These are phyloP conservation scores for Hydropsyche tenuis DNA, from an alignment of 1,140 invertebrate genomes.

Conservation along the genomic window DNA sequence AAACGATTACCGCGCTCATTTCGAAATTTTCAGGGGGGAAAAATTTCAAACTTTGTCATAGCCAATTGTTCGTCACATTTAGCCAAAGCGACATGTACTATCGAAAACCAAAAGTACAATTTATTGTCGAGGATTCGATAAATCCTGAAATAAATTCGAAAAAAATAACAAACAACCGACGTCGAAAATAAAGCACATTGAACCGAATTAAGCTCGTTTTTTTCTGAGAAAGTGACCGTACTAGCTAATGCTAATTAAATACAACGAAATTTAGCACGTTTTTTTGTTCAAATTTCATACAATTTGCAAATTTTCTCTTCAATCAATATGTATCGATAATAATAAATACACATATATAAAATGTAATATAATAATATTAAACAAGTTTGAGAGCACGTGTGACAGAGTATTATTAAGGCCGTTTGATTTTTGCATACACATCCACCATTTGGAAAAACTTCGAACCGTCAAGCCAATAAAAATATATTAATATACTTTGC, in stretches of 20 bases:
- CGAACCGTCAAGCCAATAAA: slow-evolving; percentile 47
- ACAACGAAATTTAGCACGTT: too few species aligned
- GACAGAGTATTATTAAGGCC: slow-evolving; percentile 41
- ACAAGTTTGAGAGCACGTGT: not conserved
- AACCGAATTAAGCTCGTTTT: not conserved
- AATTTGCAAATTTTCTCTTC: too few species aligned
- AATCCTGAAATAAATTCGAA: slow-evolving; percentile 40
- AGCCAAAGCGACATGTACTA: not conserved
- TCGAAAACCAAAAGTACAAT: not conserved
- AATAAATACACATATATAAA: not conserved
- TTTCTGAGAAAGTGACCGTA: too few species aligned
- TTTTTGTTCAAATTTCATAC: too few species aligned
- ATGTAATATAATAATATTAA: not conserved
- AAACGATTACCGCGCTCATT: too few species aligned
- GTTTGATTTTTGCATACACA: slow-evolving; percentile 47
- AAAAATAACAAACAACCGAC: not conserved
- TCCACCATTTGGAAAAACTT: slow-evolving; percentile 41
- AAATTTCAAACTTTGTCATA: slow-evolving; percentile 5
- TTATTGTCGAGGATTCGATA: slow-evolving; percentile 42
- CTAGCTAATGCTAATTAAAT: not conserved
- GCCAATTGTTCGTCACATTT: too few species aligned
- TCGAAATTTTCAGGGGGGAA: not conserved
- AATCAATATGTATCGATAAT: too few species aligned
- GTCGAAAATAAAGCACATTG: not conserved
- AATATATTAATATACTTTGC: slow-evolving; percentile 42